A percentile compares a stretch with the other conserved stretches of the same genome.
phyloP scores from a whole-genome alignment of 92 coral and sea anemone species.

The Phymanthus crucifer region DNA sequence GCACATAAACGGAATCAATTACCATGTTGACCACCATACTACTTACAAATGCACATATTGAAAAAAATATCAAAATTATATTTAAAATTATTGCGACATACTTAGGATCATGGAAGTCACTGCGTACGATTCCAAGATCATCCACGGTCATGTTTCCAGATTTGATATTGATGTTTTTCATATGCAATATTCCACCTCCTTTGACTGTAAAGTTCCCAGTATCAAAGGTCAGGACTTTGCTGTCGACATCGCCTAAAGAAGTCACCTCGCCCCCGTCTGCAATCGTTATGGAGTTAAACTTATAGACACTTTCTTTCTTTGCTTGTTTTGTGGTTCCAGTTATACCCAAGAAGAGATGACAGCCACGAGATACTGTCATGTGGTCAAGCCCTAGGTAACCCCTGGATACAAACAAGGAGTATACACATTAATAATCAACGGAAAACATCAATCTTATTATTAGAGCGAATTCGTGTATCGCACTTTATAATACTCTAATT shows the following conservation, averaged over 20 bases:
- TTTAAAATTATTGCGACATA: background rate
- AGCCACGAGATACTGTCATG: slow-evolving; percentile 55
- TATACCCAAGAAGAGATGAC: slow-evolving; percentile 51
- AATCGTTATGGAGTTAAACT: slow-evolving; percentile 49
- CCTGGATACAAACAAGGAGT: slow-evolving; percentile 19
- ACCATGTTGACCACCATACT: too few species aligned
- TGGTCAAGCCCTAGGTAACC: slow-evolving; percentile 54
- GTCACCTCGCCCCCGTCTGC: slow-evolving; percentile 78
- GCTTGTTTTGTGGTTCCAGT: slow-evolving; percentile 65
- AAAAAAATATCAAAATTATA: too few species aligned
- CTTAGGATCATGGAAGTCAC: slow-evolving; percentile 60
- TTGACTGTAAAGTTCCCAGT: slow-evolving; percentile 45
- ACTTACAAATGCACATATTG: too few species aligned
- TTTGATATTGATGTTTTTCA: slow-evolving; percentile 49
- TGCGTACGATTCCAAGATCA: slow-evolving; percentile 61
- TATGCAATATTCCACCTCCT: slow-evolving; percentile 68
- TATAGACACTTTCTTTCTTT: slow-evolving; percentile 41
- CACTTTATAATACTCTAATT: too few species aligned
- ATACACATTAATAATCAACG: too few species aligned
- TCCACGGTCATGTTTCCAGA: slow-evolving; percentile 69
- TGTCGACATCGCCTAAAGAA: slow-evolving; percentile 59
- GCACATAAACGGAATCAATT: background rate
- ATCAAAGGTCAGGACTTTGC: slow-evolving; percentile 37
- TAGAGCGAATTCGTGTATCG: too few species aligned
- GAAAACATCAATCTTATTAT: too few species aligned